A percentile compares a stretch with the other conserved stretches of the same genome.
These are phyloP conservation scores for Hypomesus transpacificus DNA, from an alignment of 2,113 vertebrate genomes.

Conservation along the genomic window DNA sequence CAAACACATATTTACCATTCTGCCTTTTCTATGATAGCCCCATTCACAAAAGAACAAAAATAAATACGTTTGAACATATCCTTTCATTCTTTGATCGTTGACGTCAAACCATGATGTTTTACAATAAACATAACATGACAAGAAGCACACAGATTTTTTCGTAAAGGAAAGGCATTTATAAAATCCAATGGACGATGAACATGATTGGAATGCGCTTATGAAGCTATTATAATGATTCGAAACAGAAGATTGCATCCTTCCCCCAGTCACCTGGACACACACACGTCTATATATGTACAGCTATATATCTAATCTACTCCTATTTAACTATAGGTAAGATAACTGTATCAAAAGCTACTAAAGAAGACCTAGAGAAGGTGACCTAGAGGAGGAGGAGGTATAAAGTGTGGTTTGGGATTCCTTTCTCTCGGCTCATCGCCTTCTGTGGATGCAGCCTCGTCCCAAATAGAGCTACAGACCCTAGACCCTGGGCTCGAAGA, in stretches of 20 bases:
- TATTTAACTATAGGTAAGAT: constrained; percentile 15
- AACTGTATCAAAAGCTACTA: constrained; percentile 15
- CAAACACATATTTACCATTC: constrained; percentile 10
- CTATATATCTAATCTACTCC: constrained; percentile 20
- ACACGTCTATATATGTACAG: constrained; percentile 31
- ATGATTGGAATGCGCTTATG: constrained; percentile 32
- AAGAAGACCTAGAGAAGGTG: constrained; percentile 9
- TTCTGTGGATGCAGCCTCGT: too few relatives aligned
- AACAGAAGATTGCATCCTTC: constrained; percentile 16
- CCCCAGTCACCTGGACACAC: constrained; percentile 8
- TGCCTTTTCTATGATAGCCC: background rate
- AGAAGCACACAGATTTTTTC: constrained; percentile 25
- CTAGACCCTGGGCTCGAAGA: too few relatives aligned
- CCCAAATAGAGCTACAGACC: too few relatives aligned
- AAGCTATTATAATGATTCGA: constrained; percentile 26
- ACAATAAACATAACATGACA: constrained; percentile 25
- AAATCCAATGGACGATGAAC: constrained; percentile 20
- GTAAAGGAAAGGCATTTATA: constrained; percentile 31
- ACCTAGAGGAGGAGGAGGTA: background rate
- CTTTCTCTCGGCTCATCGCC: too few relatives aligned
- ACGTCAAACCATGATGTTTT: constrained; percentile 36
- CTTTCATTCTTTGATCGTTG: constrained; percentile 8
- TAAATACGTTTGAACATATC: constrained; percentile 26
- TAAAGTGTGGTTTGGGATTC: too few relatives aligned
- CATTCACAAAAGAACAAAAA: constrained; percentile 21